Evolutionary conservation across 2,113 vertebrate species (phyloP), one percentile per base, ranked within the genome.

Genomic region (Dissostichus mawsoni): DNA sequence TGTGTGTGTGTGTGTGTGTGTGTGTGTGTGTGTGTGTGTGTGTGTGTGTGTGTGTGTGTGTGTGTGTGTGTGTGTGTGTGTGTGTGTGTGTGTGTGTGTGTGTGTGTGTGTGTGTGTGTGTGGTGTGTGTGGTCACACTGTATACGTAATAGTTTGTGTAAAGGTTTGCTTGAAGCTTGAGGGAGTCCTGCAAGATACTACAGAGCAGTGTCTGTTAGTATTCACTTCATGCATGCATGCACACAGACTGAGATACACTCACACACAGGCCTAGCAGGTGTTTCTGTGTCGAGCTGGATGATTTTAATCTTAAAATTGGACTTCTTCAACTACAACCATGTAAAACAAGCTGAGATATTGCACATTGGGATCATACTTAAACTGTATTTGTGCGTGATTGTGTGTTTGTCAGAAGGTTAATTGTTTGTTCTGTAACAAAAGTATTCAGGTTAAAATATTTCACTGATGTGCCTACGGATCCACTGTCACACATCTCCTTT

Each of bases 261-360:
- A 44, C 17, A 47, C 44, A 69, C 68, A 70, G 25, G n/a, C 59
- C 64, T 25, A 4, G 65, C 68, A 80, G 80, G 63, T 80, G 80
- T 86, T 80, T 77, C 17, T 23, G 76, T 23, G 12, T 50, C 17
- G 62, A 63, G 29, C 55, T 45, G n/a, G 17, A 16, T 69, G 36
- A 23, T 71, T 66, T 55, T 3, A 52, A 63, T 25, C 23, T 64
- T 72, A 68, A 17, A 7, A 10, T 16, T 45, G n/a, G n/a, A 23
- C 13, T 10, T 51, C 48, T 67, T 57, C 25, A 23, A 41, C 53
- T 48, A 33, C 52, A 56, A 53, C 20, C 36, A 55, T 13, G 23
- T 48, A 52, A 48, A 70, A 78, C 53, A 62, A 59, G 57, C 44
- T 8, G 16, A 48, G 25, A 58, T 5, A 4, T 29, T n/a, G n/a